Base-by-base conservation (phyloP, 37 sponge, comb jelly and placozoan genomes). In the Ephydatia muelleri region DNA sequence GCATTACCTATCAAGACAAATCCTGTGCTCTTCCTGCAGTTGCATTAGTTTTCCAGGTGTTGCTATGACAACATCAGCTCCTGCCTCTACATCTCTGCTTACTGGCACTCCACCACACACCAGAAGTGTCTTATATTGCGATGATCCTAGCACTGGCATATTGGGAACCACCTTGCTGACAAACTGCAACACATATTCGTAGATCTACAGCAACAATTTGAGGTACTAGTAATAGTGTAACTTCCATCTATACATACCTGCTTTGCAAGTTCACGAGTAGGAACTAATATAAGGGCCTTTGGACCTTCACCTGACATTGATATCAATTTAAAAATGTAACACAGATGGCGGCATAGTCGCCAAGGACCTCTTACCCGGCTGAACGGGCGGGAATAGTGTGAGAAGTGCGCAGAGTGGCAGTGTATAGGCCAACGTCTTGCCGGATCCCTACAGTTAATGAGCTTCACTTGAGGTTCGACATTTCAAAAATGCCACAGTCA, bases 31-130 rank as follows among this genome's bases (percentile, higher is more conserved):
- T 19, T 8, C 36, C 1, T 28, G 27, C 33, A 86, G 49, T 9
- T 79, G 80, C 57, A 86, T 49, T 33, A 86, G 86, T 47, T 72
- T 79, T 16, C 86, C 86, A n/a, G 86, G 86, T 72, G 86, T 86
- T 39, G 86, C 86, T 64, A 86, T 39, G 38, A 80, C 86, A 26
- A 86, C 86, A 70, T 72, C 73, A 31, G 81, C 86, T 14, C 83
- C 83, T 73, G 83, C 29, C 75, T 65, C 25, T 38, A 75, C 16
- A 13, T 26, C 33, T 38, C 57, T 4, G 57, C 16, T 57, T 57
- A 57, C 12, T 57, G 86, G 80, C 6, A 86, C n/a, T 29, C 86
- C 86, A 40, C 86, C 86, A 67, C 73, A 72, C 72, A 86, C 81
- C 40, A 86, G 72, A 22, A 72, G 57, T 6, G 86, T 40, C 36